A percentile compares a stretch with the other conserved stretches of the same genome.
These are phyloP conservation scores for Boloria selene DNA, from an alignment of 2,888 invertebrate species.

Conservation along the genomic window DNA sequence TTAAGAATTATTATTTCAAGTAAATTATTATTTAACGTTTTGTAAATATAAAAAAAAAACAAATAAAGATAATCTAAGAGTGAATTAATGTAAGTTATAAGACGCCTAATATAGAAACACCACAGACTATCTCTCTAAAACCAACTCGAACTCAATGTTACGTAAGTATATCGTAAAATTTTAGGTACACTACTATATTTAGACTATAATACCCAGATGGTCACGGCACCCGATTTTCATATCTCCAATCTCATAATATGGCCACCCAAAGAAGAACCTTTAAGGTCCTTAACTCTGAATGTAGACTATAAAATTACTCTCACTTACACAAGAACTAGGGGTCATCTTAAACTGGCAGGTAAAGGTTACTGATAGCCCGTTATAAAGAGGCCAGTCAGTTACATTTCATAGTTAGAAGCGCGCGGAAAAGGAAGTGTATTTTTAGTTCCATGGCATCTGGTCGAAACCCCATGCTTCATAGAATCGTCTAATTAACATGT, in stretches of 20 bases:
- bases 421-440: slow-evolving; percentile 79
- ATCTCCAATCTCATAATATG: slow-evolving; percentile 70
- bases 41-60: too few species aligned
- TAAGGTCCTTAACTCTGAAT: slow-evolving; percentile 55
- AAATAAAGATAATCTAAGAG: too few species aligned
- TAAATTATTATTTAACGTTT: too few species aligned
- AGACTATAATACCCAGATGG: slow-evolving; percentile 78
- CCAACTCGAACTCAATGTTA: slow-evolving; percentile 50
- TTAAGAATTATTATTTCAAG: too few species aligned
- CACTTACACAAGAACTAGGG: slow-evolving; percentile 50
- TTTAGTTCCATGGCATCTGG: slow-evolving; percentile 76
- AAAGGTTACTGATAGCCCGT: slow-evolving; percentile 71
- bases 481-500: slow-evolving; percentile 77
- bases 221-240: slow-evolving; percentile 77
- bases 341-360: slow-evolving; percentile 58
- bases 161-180: slow-evolving; percentile 69
- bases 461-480: slow-evolving; percentile 63
- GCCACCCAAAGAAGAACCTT: slow-evolving; percentile 60
- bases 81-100: too few species aligned
- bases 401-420: slow-evolving; percentile 78
- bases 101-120: too few species aligned
- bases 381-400: slow-evolving; percentile 68
- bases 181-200: slow-evolving; percentile 73
- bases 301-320: slow-evolving; percentile 51
- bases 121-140: neutral